Percentiles rank a stretch among this genome's conserved stretches.
phyloP scores from a whole-genome alignment of 2,888 invertebrate species.

The Clanis bilineata region DNA sequence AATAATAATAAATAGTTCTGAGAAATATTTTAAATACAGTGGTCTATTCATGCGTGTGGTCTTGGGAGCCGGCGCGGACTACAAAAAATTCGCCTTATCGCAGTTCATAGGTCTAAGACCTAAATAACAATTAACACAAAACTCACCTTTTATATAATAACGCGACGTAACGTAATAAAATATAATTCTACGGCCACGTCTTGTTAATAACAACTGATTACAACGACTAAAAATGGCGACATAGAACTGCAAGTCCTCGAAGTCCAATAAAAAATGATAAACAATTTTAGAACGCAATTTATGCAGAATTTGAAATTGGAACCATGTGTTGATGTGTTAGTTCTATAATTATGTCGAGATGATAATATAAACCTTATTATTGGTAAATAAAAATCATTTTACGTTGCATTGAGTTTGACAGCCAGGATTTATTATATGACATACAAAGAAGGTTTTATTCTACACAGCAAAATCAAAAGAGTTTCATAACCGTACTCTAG shows the following conservation, averaged over 20 bases:
- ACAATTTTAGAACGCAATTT: background rate
- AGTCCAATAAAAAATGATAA: background rate
- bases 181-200: background rate
- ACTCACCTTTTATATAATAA: background rate
- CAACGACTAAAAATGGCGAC: background rate
- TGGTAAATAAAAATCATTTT: background rate
- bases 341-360: background rate
- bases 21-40: too few species aligned
- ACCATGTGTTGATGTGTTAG: background rate
- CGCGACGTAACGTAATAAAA: background rate
- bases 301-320: conserved; percentile 8
- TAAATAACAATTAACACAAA: background rate
- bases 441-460: background rate
- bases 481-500: background rate
- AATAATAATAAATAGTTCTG: too few species aligned
- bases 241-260: background rate
- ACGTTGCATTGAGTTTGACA: background rate
- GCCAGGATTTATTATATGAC: too few species aligned
- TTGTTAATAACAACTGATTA: background rate
- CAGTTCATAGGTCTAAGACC: background rate
- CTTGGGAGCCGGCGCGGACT: too few species aligned
- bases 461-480: background rate
- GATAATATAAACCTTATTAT: background rate
- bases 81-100: too few species aligned
- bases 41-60: too few species aligned